Percentiles rank a stretch among this genome's conserved stretches.
phyloP scores from a whole-genome alignment of 2,888 invertebrate species.

The Merodon equestris region DNA sequence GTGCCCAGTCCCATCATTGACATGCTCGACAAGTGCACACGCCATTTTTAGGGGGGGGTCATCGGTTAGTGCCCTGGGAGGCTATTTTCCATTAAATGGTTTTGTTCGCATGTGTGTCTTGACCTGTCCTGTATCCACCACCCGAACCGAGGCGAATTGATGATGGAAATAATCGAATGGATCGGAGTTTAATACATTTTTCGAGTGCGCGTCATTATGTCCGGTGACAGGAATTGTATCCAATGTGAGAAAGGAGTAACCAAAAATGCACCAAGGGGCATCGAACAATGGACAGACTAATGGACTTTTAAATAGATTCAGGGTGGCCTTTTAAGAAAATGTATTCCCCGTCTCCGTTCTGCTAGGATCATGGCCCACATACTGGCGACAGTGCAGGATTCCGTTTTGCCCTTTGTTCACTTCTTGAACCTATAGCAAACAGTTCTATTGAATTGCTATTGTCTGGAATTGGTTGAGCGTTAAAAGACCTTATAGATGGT shows the following conservation, averaged over 20 bases:
- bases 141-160: slow-evolving; percentile 11
- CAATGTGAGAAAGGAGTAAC: not conserved
- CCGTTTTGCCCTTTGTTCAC: no score
- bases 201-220: slow-evolving; percentile 50
- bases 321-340: no score
- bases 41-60: slow-evolving; percentile 14
- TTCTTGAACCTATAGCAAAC: no score
- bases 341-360: no score
- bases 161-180: slow-evolving; percentile 43
- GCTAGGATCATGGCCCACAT: slow-evolving; percentile 5
- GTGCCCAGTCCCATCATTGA: no score
- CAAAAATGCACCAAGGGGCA: not conserved
- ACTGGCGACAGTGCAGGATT: no score
- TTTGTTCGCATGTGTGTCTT: slow-evolving; percentile 12
- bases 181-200: slow-evolving; percentile 43
- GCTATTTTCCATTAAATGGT: slow-evolving; percentile 32
- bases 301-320: slow-evolving; percentile 48
- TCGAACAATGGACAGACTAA: slow-evolving; percentile 43
- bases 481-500: no score
- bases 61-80: slow-evolving; percentile 13
- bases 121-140: not conserved
- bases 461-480: no score
- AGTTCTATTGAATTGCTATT: no score
- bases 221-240: slow-evolving; percentile 51
- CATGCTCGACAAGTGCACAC: slow-evolving; percentile 39